Evolutionary conservation across 2,113 vertebrate genomes (phyloP).

Genomic region (Malurus melanocephalus): DNA sequence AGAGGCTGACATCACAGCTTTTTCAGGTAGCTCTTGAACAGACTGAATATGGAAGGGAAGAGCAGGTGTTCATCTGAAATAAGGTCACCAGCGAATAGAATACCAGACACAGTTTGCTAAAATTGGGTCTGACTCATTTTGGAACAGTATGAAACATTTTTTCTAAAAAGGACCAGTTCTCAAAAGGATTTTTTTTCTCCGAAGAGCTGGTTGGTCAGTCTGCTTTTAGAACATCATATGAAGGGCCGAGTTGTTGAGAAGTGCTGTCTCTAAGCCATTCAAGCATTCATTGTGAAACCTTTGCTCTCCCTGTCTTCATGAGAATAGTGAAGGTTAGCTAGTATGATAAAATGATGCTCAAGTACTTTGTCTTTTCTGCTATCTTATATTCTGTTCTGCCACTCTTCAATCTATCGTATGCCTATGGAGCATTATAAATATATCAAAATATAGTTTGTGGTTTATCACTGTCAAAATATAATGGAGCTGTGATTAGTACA

Average conservation of each 20-base stretch:
- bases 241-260: background rate
- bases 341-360: background rate
- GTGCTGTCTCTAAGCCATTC: slow-evolving; percentile 11
- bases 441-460: background rate
- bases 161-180: background rate
- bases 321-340: background rate
- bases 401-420: background rate
- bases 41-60: slow-evolving; percentile 26
- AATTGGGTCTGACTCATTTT: slow-evolving; percentile 53
- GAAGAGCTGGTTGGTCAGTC: slow-evolving; percentile 22
- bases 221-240: background rate
- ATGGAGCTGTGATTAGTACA: background rate
- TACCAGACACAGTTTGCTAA: slow-evolving; percentile 37
- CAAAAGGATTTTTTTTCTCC: background rate
- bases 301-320: background rate
- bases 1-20: slow-evolving; percentile 23
- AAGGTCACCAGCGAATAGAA: slow-evolving; percentile 49
- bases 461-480: slow-evolving; percentile 10
- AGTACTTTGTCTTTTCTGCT: background rate
- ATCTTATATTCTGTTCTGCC: background rate
- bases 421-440: background rate
- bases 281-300: slow-evolving; percentile 8
- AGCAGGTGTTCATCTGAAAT: slow-evolving; percentile 47
- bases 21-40: slow-evolving; percentile 37
- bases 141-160: slow-evolving; percentile 32